These are phyloP conservation scores for Daphoenositta chrysoptera DNA, from an alignment of 2,113 vertebrate genomes.

Conservation along the genomic window DNA sequence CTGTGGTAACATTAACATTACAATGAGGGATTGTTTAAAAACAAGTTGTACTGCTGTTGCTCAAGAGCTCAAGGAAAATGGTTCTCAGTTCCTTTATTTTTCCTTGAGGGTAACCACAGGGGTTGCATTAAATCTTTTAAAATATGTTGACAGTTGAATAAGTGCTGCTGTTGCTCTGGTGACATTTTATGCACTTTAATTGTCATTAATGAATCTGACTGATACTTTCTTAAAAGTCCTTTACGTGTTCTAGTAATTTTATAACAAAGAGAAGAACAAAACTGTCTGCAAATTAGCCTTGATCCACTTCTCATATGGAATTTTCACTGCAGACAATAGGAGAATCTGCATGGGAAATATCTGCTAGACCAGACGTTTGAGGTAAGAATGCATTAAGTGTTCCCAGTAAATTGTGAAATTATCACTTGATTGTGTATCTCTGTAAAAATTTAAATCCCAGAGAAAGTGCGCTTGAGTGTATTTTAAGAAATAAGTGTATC, in stretches of 20 bases:
- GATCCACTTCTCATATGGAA: constrained; percentile 27
- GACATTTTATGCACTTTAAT: constrained; percentile 65
- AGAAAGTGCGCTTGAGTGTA: background rate
- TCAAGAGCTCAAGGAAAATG: constrained; percentile 63
- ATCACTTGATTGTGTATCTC: background rate
- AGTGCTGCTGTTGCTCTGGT: constrained; percentile 52
- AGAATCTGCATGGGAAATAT: constrained; percentile 8
- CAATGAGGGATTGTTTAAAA: constrained; percentile 66
- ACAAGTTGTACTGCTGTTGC: constrained; percentile 64
- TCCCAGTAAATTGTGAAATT: background rate
- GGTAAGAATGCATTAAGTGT: background rate
- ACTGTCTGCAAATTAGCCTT: constrained; percentile 40
- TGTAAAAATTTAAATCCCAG: background rate
- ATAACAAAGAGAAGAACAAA: constrained; percentile 34
- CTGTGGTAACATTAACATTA: constrained; percentile 67
- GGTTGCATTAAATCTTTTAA: constrained; percentile 70
- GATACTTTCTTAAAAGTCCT: constrained; percentile 43
- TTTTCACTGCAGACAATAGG: constrained; percentile 29
- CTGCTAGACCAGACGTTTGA: background rate
- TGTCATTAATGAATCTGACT: constrained; percentile 61
- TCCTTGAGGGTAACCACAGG: constrained; percentile 60
- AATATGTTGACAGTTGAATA: constrained; percentile 64
- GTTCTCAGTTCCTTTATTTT: constrained; percentile 58
- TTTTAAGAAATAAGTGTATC: background rate
- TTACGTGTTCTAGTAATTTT: constrained; percentile 49